Percentiles rank a stretch among this genome's conserved stretches.
These are phyloP conservation scores for Yponomeuta malinellus DNA, from an alignment of 2,888 invertebrate species.

Conservation along the genomic window DNA sequence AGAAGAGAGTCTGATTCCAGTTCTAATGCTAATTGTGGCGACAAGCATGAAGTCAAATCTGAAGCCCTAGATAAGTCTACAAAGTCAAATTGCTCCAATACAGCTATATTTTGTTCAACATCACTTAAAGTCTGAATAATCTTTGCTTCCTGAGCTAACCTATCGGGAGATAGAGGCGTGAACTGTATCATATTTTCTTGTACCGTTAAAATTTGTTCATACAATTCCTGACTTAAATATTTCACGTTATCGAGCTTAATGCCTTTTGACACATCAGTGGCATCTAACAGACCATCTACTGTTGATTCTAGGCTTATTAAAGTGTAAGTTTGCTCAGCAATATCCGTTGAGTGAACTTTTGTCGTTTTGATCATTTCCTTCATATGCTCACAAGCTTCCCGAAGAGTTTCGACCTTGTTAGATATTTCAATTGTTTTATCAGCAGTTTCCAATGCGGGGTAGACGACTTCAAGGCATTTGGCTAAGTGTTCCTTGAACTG, in stretches of 20 bases:
- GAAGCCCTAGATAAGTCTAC: slow-evolving; percentile 48
- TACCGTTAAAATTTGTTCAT: slow-evolving; percentile 39
- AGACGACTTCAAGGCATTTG: slow-evolving; percentile 44
- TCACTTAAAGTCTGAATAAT: slow-evolving; percentile 51
- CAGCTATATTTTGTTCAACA: slow-evolving; percentile 53
- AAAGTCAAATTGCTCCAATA: slow-evolving; percentile 54
- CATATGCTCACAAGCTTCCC: slow-evolving; percentile 45
- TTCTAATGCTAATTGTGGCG: slow-evolving; percentile 41
- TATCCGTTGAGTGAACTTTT: slow-evolving; percentile 24
- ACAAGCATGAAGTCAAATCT: slow-evolving; percentile 38
- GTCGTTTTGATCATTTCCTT: slow-evolving; percentile 38
- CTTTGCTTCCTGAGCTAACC: slow-evolving; percentile 43
- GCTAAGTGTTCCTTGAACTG: slow-evolving; percentile 51
- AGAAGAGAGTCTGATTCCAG: slow-evolving; percentile 43
- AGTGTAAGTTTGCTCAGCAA: slow-evolving; percentile 28
- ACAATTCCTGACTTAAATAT: slow-evolving; percentile 46
- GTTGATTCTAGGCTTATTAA: slow-evolving; percentile 32
- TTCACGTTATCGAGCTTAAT: slow-evolving; percentile 48
- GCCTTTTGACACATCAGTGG: slow-evolving; percentile 41
- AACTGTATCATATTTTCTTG: slow-evolving; percentile 55
- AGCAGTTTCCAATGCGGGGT: slow-evolving; percentile 46
- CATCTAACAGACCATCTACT: slow-evolving; percentile 41
- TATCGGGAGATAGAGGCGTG: slow-evolving; percentile 34
- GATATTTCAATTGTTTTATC: slow-evolving; percentile 52
- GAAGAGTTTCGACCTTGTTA: slow-evolving; percentile 43